Base-by-base conservation (phyloP, 2,797 vertebrate species). In the Picus viridis region DNA sequence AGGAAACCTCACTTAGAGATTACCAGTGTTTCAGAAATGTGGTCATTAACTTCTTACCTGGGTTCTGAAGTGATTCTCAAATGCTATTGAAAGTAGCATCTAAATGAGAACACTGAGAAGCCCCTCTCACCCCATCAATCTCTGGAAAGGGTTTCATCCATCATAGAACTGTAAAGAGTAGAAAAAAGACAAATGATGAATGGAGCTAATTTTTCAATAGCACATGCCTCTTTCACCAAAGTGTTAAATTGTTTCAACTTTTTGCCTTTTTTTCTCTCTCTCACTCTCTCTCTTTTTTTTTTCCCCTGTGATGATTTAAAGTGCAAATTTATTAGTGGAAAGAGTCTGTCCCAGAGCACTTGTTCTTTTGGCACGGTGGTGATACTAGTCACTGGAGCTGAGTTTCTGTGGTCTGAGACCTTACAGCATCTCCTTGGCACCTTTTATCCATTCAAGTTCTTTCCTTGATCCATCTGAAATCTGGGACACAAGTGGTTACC, bases 151-250 rank as follows among this genome's bases (percentile, higher is more conserved):
- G 13, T 70, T 91, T 72, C 47, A 88, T 86, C 74, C 61, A 61
- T 95, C 67, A 72, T 16, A 36, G 83, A 78, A 41, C 64, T 20
- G 3, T 9, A 5, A 72, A 64, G 41, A 41, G 41, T 17, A 8
- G 43, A 16, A 51, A 51, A 45, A 74, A 74, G 77, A 58, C 8
- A 81, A 80, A 34, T 69, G 86, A 56, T 80, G 75, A 71, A 80
- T 87, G 86, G 49, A 64, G 88, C 72, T 82, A 32, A 79, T 89
- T 83, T 82, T 88, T 88, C 83, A 39, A 1, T 54, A 79, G 83
- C 78, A 71, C 71, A 61, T 86, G 43, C 49, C 64, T 85, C 83
- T 49, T 54, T 80, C 81, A 68, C 77, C 51, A 45, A 20, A 34
- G 53, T 29, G 74, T 78, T 85, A 70, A 36, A 71, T 79, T 47